These are phyloP conservation scores for Pseudorhiza aurosa DNA, from an alignment of 30 jellyfish, hydroid and myxozoan species.

Conservation along the genomic window DNA sequence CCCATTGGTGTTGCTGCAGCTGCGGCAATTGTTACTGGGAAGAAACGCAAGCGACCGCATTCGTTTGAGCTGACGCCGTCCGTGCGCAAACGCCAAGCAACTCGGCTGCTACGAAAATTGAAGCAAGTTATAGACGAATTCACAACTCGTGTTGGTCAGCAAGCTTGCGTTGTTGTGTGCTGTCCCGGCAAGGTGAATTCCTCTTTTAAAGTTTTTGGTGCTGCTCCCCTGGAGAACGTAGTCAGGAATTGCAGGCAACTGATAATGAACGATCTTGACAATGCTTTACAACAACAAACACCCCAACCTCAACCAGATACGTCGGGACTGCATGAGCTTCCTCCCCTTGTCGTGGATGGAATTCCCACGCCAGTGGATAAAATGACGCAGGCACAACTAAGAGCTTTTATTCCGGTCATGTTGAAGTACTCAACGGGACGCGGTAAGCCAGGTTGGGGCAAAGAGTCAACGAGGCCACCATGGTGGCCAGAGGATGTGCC, in stretches of 20 bases:
- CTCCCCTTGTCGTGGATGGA: conserved; percentile 98
- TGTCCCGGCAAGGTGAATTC: conserved; percentile 97
- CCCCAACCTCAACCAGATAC: conserved; percentile 91
- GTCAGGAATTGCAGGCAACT: conserved; percentile 80
- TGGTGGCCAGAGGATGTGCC: conserved; percentile 99
- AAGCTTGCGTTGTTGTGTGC: conserved; percentile 96
- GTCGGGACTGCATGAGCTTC: conserved; percentile 91
- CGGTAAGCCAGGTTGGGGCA: conserved; percentile 99
- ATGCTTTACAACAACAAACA: conserved; percentile 90
- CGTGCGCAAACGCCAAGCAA: conserved; percentile 98
- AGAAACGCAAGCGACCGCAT: conserved; percentile 82
- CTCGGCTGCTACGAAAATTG: conserved; percentile 91
- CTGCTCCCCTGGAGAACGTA: conserved; percentile 96
- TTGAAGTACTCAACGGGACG: conserved; percentile 97
- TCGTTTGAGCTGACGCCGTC: conserved; percentile 97
- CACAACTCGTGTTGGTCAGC: conserved; percentile 98
- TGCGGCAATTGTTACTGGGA: conserved; percentile 97
- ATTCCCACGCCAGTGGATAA: conserved; percentile 99
- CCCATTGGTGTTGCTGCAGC: conserved; percentile 99
- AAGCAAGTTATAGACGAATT: conserved; percentile 91
- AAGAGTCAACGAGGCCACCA: conserved; percentile 94
- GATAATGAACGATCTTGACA: conserved; percentile 93
- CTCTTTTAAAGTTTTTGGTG: conserved; percentile 95
- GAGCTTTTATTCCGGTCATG: conserved; percentile 99
- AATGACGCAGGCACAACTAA: conserved; percentile 99